phyloP scores from a whole-genome alignment of 2,888 invertebrate species.

The Conus canariensis region DNA sequence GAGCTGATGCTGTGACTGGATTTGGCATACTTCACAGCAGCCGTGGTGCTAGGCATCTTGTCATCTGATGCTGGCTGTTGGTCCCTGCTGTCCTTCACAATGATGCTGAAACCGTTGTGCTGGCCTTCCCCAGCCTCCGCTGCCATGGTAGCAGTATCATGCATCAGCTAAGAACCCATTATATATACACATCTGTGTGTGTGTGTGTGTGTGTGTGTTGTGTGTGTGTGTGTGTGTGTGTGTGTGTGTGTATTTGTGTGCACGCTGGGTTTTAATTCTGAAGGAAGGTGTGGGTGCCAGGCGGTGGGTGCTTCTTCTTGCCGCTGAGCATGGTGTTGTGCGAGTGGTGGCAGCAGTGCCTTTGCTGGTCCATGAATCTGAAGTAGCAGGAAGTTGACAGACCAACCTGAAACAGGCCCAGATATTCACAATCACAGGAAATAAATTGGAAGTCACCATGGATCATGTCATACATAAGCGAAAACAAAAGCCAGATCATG shows the following conservation, averaged over 20 bases:
- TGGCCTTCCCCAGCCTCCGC: neutral
- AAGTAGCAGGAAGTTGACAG: too few relatives aligned
- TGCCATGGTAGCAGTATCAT: neutral
- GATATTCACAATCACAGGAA: too few relatives aligned
- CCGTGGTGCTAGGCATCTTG: neutral
- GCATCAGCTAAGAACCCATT: neutral
- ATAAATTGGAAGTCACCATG: too few relatives aligned
- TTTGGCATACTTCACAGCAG: constrained; percentile 13
- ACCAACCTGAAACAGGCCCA: too few relatives aligned
- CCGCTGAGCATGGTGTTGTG: too few relatives aligned
- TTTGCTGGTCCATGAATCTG: too few relatives aligned
- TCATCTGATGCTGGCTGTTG: neutral
- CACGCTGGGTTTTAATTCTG: neutral
- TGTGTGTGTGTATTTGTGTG: neutral
- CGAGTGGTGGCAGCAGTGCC: too few relatives aligned
- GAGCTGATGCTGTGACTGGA: neutral
- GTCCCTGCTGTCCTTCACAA: neutral
- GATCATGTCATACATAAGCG: too few relatives aligned
- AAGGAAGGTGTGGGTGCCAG: neutral
- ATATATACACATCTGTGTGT: neutral
- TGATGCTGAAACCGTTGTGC: neutral
- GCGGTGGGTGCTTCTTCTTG: too few relatives aligned
- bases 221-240: neutral
- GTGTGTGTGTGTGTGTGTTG: constrained; percentile 14
- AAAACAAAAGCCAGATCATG: too few relatives aligned